These are phyloP conservation scores for Himantopus leucocephalus DNA, from an alignment of 2,113 vertebrate species.

Conservation along the genomic window DNA sequence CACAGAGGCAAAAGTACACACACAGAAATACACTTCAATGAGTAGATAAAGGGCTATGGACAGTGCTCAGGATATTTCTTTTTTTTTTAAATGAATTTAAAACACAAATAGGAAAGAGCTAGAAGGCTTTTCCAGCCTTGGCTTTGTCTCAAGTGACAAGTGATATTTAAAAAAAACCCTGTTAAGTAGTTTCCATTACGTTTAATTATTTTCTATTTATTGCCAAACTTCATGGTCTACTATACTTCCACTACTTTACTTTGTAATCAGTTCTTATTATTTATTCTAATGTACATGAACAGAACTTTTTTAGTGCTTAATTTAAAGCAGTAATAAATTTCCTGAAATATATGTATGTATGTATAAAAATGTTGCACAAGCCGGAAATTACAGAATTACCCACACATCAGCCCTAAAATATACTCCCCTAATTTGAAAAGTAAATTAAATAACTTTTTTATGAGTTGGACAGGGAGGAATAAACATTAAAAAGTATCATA, in stretches of 20 bases:
- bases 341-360: background rate
- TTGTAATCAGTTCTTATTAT: background rate
- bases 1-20: background rate
- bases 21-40: background rate
- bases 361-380: background rate
- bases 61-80: background rate
- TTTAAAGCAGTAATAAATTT: background rate
- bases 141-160: background rate
- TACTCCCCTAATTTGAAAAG: background rate
- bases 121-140: background rate
- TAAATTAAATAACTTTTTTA: background rate
- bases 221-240: background rate
- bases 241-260: background rate
- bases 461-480: background rate
- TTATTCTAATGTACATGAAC: background rate
- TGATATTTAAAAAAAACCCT: background rate
- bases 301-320: background rate
- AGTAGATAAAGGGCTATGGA: background rate
- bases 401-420: background rate
- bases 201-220: background rate
- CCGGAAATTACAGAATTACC: background rate
- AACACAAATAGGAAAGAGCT: background rate
- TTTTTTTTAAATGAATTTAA: background rate
- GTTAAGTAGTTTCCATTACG: background rate
- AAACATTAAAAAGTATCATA: background rate